These are phyloP conservation scores for Acleris cristana DNA, from an alignment of 2,888 invertebrate genomes.

Conservation along the genomic window DNA sequence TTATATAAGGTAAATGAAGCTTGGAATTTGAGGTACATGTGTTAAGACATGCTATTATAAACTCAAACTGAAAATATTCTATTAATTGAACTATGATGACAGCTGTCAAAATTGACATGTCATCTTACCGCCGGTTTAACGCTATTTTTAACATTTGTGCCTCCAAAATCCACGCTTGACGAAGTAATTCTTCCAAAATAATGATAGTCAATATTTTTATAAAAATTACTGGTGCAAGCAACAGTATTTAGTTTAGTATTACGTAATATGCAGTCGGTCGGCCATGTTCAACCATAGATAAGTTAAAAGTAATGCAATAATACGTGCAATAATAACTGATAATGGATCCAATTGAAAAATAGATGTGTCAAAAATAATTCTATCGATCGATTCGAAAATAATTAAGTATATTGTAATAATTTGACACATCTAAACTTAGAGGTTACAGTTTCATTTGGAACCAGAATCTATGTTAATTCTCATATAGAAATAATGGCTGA, in stretches of 20 bases:
- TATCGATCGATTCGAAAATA: too few species aligned
- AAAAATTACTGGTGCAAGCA: constrained; percentile 65
- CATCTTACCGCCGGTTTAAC: background rate
- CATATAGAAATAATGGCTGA: too few species aligned
- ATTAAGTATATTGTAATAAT: too few species aligned
- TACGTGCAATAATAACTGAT: too few species aligned
- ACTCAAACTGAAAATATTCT: background rate
- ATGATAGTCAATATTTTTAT: constrained; percentile 74
- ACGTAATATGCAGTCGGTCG: constrained; percentile 40
- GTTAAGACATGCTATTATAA: background rate
- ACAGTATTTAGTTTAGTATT: constrained; percentile 65
- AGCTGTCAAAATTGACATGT: too few species aligned
- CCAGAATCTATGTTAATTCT: too few species aligned
- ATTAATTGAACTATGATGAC: background rate
- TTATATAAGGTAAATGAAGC: constrained; percentile 42
- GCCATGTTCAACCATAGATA: constrained; percentile 41
- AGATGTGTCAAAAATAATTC: too few species aligned
- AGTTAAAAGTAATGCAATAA: constrained; percentile 1
- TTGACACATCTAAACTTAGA: too few species aligned
- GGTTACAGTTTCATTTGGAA: too few species aligned
- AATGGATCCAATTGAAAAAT: too few species aligned
- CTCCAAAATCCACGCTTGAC: constrained; percentile 35
- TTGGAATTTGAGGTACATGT: constrained; percentile 33
- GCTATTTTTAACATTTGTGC: constrained; percentile 26
- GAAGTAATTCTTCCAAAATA: constrained; percentile 58